Base-by-base conservation (phyloP, 2,113 vertebrate species). In the Carassius gibelio region DNA sequence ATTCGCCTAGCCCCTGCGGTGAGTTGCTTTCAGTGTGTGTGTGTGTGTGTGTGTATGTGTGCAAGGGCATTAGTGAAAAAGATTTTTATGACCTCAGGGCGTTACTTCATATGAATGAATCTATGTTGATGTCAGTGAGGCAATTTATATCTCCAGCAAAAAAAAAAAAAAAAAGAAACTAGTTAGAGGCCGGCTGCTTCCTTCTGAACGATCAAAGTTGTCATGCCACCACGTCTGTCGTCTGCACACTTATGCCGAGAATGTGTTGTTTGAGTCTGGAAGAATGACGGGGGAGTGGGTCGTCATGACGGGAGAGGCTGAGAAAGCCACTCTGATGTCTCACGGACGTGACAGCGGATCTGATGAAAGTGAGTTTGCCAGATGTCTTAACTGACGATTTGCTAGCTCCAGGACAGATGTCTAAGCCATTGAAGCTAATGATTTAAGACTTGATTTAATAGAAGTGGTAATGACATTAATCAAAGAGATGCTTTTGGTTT, bases 71-170 rank as follows among this genome's bases (percentile, higher is more conserved):
- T 42, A 62, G 71, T 19, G 48, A 23, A 69, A 74, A 9, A 84
- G 45, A 38, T 68, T 75, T 75, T 69, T 69, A 83, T 84, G 75
- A 55, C 57, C 83, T 38, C 66, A 8, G 61, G 68, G 42, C 23
- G n/a, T 76, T 83, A 86, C 74, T 76, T 4, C 62, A 77, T 84
- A 62, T 85, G 61, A 77, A 84, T 88, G 78, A 72, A 77, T 74
- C 42, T 82, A 66, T 71, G 78, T 72, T 45, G 76, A 71, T 68
- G 74, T 84, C 80, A 88, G 23, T 81, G 48, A 85, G 74, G 74
- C 64, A 59, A 75, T 87, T 87, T 85, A 77, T 64, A 55, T 61
- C 26, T 68, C 72, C 26, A 7, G 50, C 17, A 26, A 3, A 10
- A 68, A 10, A 68, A 84, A 83, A 83, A 84, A 11, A 74, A 68